phyloP scores from a whole-genome alignment of 2,797 vertebrate genomes.

The Phrynocephalus guinanensis region DNA sequence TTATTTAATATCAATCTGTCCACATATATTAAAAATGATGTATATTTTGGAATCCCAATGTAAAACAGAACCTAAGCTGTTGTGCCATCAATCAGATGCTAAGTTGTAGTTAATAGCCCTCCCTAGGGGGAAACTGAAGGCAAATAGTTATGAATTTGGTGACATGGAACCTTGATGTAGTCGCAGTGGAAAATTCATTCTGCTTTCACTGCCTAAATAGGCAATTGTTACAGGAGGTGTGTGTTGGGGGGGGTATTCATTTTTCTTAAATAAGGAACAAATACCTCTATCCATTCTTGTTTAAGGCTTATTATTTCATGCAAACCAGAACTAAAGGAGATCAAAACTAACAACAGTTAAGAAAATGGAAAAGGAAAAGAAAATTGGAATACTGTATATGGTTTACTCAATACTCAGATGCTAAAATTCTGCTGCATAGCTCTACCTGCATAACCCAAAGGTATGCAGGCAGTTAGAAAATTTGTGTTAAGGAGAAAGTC shows the following conservation, averaged over 20 bases:
- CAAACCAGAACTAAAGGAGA: not conserved
- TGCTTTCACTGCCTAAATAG: conserved; percentile 58
- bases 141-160: conserved; percentile 75
- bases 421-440: no score
- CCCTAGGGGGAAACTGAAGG: conserved; percentile 67
- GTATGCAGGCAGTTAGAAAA: no score
- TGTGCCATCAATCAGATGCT: conserved; percentile 73
- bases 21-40: conserved; percentile 72
- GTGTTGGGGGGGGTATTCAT: conserved; percentile 24
- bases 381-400: no score
- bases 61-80: conserved; percentile 70
- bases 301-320: not conserved
- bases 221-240: conserved; percentile 45
- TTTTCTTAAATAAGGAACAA: conserved; percentile 3
- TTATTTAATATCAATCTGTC: conserved; percentile 73
- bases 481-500: no score
- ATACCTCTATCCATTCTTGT: not conserved
- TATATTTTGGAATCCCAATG: conserved; percentile 67
- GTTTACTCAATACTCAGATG: no score
- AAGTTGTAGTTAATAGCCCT: conserved; percentile 77
- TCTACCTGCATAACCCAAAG: no score
- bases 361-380: no score
- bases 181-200: conserved; percentile 55
- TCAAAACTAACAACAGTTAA: not conserved
- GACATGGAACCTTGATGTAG: conserved; percentile 66